Conservation (phyloP, 2,888 invertebrate genomes). For the Caenorhabditis wallacei region DNA sequence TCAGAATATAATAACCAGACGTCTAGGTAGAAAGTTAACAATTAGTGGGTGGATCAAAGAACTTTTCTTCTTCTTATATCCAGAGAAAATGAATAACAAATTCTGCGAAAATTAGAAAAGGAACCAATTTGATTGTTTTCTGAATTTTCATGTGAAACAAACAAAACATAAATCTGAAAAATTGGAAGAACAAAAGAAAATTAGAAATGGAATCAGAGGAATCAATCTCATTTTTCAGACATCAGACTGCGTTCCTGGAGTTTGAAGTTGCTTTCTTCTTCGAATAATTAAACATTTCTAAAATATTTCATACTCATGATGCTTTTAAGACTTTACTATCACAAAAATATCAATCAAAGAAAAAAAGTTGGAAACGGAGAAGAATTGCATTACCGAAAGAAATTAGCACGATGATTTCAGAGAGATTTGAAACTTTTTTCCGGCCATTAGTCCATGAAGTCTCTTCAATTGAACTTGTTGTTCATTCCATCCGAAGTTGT, state of each 20-base stretch:
- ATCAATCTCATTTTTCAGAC: neutral
- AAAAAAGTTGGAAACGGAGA: neutral
- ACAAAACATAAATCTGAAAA: conserved; percentile 3
- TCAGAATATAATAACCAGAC: conserved; percentile 8
- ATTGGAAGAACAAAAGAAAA: neutral
- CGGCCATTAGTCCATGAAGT: no score
- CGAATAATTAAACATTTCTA: no score
- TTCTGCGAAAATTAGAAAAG: conserved; percentile 45
- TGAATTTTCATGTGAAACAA: conserved; percentile 14
- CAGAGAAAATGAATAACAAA: conserved; percentile 7
- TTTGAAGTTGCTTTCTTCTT: no score
- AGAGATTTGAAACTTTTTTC: no score
- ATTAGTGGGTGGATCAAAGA: conserved; percentile 15
- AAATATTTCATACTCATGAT: no score
- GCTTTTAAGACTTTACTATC: no score
- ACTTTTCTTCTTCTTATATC: conserved; percentile 4
- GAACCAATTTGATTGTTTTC: conserved; percentile 12
- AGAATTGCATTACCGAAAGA: conserved; percentile 15
- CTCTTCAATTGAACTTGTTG: no score
- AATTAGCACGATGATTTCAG: neutral
- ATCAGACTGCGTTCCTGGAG: no score
- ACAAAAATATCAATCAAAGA: neutral
- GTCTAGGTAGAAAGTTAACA: neutral
- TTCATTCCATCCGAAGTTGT: no score
- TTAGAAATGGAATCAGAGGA: neutral